Percentiles rank a stretch among this genome's conserved stretches.
Evolutionary conservation across 2,888 invertebrate species (phyloP).

Genomic region (Leptinotarsa juncta): DNA sequence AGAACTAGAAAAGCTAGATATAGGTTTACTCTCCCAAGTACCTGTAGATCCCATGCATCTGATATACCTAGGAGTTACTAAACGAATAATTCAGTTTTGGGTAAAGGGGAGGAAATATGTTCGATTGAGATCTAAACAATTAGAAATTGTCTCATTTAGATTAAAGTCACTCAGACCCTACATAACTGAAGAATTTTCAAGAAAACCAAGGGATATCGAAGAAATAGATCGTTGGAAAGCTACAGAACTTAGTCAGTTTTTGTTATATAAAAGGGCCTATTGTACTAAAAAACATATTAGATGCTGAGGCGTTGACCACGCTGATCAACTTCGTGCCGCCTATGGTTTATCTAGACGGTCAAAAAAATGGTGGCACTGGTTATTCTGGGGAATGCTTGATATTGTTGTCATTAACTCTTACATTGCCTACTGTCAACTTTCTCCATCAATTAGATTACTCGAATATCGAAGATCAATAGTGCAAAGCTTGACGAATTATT

Average conservation of each 20-base stretch:
- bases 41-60: constrained; percentile 51
- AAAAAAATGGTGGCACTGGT: too few species aligned
- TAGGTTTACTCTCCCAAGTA: constrained; percentile 49
- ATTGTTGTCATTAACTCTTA: too few species aligned
- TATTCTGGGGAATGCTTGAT: too few species aligned
- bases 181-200: constrained; percentile 19
- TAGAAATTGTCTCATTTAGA: constrained; percentile 14
- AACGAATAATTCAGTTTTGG: constrained; percentile 45
- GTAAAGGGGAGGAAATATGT: constrained; percentile 34
- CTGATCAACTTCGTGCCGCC: too few species aligned
- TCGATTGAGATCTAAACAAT: constrained; percentile 6
- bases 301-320: too few species aligned
- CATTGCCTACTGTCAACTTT: too few species aligned
- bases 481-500: too few species aligned
- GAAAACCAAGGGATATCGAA: constrained; percentile 18
- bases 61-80: constrained; percentile 48
- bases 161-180: constrained; percentile 14
- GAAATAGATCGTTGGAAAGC: constrained; percentile 25
- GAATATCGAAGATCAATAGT: too few species aligned
- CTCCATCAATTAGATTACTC: too few species aligned
- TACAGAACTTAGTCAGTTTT: constrained; percentile 21
- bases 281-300: constrained; percentile 17
- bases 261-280: constrained; percentile 22
- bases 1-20: constrained; percentile 41
- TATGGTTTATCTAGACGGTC: too few species aligned